Conservation (phyloP, 2,113 vertebrate species). For the Paraplagusia blochii region DNA sequence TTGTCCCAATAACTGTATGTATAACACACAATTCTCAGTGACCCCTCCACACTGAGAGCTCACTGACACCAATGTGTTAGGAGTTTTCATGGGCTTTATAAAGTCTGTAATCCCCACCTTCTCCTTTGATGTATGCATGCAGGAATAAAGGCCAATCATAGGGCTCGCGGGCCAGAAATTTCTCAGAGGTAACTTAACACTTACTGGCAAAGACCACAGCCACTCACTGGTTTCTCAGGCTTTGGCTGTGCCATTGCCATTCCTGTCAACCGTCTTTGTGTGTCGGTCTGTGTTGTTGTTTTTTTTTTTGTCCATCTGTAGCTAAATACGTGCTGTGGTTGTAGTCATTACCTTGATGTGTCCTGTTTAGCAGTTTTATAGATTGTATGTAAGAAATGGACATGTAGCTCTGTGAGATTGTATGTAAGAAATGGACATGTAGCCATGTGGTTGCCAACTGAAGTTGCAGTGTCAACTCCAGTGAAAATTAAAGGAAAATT, state of each 20-base stretch:
- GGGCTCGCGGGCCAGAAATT: conserved; percentile 77
- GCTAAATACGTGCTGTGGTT: conserved; percentile 65
- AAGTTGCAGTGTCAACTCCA: too few species aligned
- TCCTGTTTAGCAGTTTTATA: conserved; percentile 31
- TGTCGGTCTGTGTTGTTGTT: conserved; percentile 48
- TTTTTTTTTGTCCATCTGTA: conserved; percentile 62
- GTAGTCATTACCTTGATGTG: conserved; percentile 61
- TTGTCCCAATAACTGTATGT: conserved; percentile 44
- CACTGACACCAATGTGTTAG: conserved; percentile 55
- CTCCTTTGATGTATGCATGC: conserved; percentile 84
- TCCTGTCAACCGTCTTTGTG: conserved; percentile 58
- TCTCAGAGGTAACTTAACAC: conserved; percentile 81
- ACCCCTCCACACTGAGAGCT: conserved; percentile 32
- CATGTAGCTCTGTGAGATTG: too few species aligned
- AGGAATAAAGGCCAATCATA: conserved; percentile 80
- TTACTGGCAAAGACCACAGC: conserved; percentile 72
- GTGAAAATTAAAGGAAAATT: too few species aligned
- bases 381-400: too few species aligned
- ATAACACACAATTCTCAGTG: conserved; percentile 35
- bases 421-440: too few species aligned
- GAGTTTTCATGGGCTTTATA: conserved; percentile 68
- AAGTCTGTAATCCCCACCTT: conserved; percentile 80
- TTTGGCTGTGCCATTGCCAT: conserved; percentile 71
- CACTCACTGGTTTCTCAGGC: conserved; percentile 63
- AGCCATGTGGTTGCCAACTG: too few species aligned